Conservation (phyloP, 2,113 vertebrate species). For the Rhinoptilus africanus region DNA sequence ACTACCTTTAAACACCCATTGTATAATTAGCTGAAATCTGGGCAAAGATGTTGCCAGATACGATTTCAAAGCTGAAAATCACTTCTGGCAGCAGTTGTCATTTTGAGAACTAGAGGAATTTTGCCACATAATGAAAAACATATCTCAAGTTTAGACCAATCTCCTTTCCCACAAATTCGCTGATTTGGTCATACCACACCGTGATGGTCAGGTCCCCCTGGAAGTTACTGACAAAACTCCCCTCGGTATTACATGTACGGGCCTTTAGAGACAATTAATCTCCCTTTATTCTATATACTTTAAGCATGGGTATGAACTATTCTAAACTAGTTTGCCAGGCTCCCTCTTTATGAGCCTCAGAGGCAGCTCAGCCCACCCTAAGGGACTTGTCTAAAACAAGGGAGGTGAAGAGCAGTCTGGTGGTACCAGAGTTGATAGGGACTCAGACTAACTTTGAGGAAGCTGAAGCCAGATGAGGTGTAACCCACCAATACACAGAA, state of each 20-base stretch:
- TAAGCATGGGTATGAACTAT: not conserved
- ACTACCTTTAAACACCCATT: not conserved
- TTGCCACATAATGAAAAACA: not conserved
- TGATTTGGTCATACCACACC: not conserved
- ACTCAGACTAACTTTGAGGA: not conserved
- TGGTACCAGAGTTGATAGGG: not conserved
- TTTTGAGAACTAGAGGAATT: not conserved
- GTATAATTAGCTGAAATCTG: not conserved
- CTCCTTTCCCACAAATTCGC: not conserved
- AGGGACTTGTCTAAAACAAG: not conserved
- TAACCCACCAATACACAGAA: not conserved
- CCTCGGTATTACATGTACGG: not conserved
- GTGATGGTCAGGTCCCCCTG: not conserved
- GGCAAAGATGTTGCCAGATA: not conserved
- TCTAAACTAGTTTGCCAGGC: not conserved
- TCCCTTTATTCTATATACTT: not conserved
- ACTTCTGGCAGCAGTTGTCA: not conserved
- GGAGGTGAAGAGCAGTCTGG: not conserved
- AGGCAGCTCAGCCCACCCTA: not conserved
- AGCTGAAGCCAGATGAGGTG: not conserved
- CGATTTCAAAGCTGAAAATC: conserved; percentile 11
- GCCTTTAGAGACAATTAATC: not conserved
- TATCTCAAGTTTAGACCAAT: not conserved
- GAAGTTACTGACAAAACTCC: not conserved
- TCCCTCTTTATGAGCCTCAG: not conserved